These are phyloP conservation scores for Paguma larvata DNA, from an alignment of 2,797 vertebrate species.

Conservation along the genomic window DNA sequence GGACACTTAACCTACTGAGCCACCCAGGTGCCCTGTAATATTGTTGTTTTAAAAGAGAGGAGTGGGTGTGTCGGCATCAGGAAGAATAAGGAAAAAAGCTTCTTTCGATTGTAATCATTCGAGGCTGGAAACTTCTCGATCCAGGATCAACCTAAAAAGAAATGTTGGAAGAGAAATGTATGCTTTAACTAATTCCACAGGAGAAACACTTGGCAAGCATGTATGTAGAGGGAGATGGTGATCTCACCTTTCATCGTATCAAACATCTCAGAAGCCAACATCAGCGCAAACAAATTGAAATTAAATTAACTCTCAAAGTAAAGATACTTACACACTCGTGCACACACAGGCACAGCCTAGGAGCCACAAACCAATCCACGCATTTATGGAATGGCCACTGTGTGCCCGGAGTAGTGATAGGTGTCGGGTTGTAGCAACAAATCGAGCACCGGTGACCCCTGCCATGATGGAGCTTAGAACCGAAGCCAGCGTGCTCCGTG, in stretches of 20 bases:
- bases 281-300: not conserved
- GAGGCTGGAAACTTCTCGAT: slow-evolving; percentile 58
- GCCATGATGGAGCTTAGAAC: not conserved
- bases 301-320: slow-evolving; percentile 27
- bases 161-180: not conserved
- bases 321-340: not conserved
- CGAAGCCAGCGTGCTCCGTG: not conserved
- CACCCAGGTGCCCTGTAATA: too few species aligned
- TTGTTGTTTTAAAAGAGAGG: not conserved
- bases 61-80: not conserved
- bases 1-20: too few species aligned
- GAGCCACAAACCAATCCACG: not conserved
- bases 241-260: not conserved
- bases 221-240: not conserved
- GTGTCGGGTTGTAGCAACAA: not conserved
- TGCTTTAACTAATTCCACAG: slow-evolving; percentile 20
- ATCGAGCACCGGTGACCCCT: not conserved
- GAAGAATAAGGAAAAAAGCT: not conserved
- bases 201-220: slow-evolving; percentile 54
- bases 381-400: not conserved
- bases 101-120: slow-evolving; percentile 25
- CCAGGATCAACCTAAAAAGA: slow-evolving; percentile 37
- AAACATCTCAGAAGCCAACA: slow-evolving; percentile 13
- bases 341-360: not conserved
- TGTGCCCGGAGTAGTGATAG: not conserved